These are phyloP conservation scores for Graptemys geographica DNA, from an alignment of 2,797 vertebrate species.

Conservation along the genomic window DNA sequence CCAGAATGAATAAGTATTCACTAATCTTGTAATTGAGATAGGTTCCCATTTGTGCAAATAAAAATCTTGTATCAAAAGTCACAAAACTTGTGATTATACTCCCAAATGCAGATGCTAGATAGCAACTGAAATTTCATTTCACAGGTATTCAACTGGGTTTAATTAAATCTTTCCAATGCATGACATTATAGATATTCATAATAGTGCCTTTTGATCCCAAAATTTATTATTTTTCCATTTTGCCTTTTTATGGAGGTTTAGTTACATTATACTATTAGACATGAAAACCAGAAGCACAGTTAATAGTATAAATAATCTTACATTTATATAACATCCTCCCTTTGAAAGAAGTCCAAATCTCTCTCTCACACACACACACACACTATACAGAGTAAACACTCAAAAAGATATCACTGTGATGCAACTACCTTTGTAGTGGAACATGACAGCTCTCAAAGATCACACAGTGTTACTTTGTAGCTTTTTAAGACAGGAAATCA, in stretches of 20 bases:
- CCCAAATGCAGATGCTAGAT: conserved; percentile 26
- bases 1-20: not conserved
- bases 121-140: conserved; percentile 53
- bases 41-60: conserved; percentile 19
- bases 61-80: conserved; percentile 42
- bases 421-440: not conserved
- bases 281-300: not conserved
- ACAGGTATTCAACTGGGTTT: conserved; percentile 50
- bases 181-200: conserved; percentile 47
- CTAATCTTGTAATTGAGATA: not conserved
- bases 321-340: not conserved
- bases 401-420: not conserved
- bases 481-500: not conserved
- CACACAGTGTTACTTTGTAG: not conserved
- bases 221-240: conserved; percentile 9
- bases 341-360: conserved; percentile 2
- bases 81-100: conserved; percentile 48
- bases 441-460: not conserved
- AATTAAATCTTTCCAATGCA: conserved; percentile 50
- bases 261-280: not conserved
- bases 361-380: not conserved
- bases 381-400: accelerated
- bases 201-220: conserved; percentile 42
- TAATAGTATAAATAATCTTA: not conserved
- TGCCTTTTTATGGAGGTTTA: conserved; percentile 31